These are phyloP conservation scores for Sciurus vulgaris DNA, from an alignment of 2,797 vertebrate genomes.

Conservation along the genomic window DNA sequence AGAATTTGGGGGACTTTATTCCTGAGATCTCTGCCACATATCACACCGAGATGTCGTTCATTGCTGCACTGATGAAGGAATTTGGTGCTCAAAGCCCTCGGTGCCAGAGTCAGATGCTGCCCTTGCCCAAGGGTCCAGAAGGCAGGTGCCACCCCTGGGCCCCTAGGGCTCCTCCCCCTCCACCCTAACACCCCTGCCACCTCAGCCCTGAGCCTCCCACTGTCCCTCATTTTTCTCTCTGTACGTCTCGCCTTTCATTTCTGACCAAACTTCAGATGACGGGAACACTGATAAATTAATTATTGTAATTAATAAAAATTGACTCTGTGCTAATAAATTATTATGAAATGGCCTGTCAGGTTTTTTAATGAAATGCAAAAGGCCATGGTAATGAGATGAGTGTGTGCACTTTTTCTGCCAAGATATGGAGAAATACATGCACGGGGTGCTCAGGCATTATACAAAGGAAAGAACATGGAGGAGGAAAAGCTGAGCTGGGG, in stretches of 20 bases:
- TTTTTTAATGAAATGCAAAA: slow-evolving; percentile 86
- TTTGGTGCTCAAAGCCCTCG: rapidly evolving
- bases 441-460: background rate
- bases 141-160: background rate
- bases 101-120: rapidly evolving
- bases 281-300: slow-evolving; percentile 81
- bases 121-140: background rate
- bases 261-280: too few species aligned
- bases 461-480: background rate
- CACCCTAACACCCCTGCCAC: background rate
- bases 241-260: slow-evolving; percentile 70
- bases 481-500: background rate
- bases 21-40: background rate
- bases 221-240: slow-evolving; percentile 71
- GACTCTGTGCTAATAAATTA: slow-evolving; percentile 85
- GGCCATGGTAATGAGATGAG: slow-evolving; percentile 82
- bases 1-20: background rate
- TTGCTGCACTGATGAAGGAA: too few species aligned
- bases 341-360: slow-evolving; percentile 85
- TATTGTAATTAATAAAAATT: slow-evolving; percentile 86
- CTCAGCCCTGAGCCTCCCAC: background rate
- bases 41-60: background rate
- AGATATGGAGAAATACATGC: slow-evolving; percentile 74
- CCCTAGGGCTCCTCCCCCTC: background rate
- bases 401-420: slow-evolving; percentile 76